Percentiles rank a stretch among this genome's conserved stretches.
Conservation (phyloP, 1,140 invertebrate genomes). For the Calliopsis andreniformis region DNA sequence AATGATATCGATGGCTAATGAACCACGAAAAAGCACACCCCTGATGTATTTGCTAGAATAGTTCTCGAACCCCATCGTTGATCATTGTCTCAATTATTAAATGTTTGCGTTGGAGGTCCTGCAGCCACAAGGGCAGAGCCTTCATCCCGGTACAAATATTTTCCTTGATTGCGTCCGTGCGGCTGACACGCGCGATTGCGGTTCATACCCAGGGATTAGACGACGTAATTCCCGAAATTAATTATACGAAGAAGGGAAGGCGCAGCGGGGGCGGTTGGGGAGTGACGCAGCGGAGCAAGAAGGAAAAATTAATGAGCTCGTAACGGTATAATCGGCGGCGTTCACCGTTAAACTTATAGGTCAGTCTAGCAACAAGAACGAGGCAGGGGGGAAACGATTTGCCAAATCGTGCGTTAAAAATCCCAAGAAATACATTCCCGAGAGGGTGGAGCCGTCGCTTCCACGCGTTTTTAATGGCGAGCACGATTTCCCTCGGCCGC, state of each 20-base stretch:
- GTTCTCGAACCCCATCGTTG: too few species aligned
- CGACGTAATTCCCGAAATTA: constrained; percentile 59
- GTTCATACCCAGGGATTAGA: constrained; percentile 47
- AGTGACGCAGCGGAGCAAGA: neutral
- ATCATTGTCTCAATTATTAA: constrained; percentile 29
- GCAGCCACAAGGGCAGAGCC: too few species aligned
- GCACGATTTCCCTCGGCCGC: neutral
- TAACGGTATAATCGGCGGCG: constrained; percentile 59
- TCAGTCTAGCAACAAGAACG: constrained; percentile 36
- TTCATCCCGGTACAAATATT: constrained; percentile 41
- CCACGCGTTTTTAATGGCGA: constrained; percentile 20
- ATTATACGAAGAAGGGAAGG: constrained; percentile 46
- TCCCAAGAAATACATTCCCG: constrained; percentile 29
- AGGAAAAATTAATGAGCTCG: constrained; percentile 64
- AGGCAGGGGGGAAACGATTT: constrained; percentile 7
- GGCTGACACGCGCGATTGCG: constrained; percentile 49
- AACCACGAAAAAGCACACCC: constrained; percentile 37
- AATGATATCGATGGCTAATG: constrained; percentile 43
- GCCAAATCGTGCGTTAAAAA: constrained; percentile 39
- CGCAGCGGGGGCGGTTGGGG: neutral
- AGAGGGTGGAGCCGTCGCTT: constrained; percentile 2
- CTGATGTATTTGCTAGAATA: too few species aligned
- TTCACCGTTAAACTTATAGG: constrained; percentile 52
- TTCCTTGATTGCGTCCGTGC: constrained; percentile 44
- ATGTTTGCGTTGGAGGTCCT: too few species aligned